Conservation (phyloP, 2,113 vertebrate genomes). For the Heteronetta atricapilla region DNA sequence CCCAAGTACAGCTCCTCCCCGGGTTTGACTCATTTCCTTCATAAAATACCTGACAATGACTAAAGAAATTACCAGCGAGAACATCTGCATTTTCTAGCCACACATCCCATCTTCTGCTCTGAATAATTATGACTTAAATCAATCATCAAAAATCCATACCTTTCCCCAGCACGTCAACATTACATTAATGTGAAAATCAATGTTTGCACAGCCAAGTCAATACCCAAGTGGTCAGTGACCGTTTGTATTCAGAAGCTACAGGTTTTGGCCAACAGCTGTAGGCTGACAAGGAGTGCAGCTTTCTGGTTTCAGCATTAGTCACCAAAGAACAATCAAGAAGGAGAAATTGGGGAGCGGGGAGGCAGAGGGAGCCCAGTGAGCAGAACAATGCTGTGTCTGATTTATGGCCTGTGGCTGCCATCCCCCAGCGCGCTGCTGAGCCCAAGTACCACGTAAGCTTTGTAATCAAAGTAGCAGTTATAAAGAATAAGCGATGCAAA, state of each 20-base stretch:
- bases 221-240: neutral
- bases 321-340: neutral
- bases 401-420: neutral
- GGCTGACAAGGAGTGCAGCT: neutral
- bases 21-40: slow-evolving; percentile 6
- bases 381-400: neutral
- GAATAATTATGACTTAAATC: neutral
- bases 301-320: neutral
- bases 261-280: neutral
- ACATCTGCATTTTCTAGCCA: neutral
- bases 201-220: neutral
- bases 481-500: neutral
- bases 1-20: neutral
- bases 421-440: neutral
- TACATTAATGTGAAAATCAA: neutral
- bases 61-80: neutral
- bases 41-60: neutral
- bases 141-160: neutral
- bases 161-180: neutral
- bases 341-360: neutral
- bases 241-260: neutral
- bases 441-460: neutral
- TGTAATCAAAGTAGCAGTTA: neutral
- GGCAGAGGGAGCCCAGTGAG: neutral
- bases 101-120: neutral